phyloP scores from a whole-genome alignment of 92 coral and sea anemone species.

The Heteractis magnifica region DNA sequence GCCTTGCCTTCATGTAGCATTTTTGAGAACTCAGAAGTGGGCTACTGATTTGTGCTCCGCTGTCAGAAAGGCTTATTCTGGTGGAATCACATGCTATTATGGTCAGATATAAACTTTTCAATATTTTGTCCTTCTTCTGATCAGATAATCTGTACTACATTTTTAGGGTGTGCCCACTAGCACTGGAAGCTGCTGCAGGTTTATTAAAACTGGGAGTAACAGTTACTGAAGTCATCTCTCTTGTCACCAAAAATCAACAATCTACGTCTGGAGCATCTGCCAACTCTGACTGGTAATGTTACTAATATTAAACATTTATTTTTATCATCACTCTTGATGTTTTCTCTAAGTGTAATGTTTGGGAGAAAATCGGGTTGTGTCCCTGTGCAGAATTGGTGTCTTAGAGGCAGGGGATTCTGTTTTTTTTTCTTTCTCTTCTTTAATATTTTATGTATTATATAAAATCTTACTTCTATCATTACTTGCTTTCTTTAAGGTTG shows the following conservation, averaged over 20 bases:
- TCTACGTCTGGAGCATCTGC: constrained; percentile 61
- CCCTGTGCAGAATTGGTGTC: no score
- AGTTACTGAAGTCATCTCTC: constrained; percentile 77
- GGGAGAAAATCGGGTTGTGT: no score
- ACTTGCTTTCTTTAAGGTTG: constrained; percentile 54
- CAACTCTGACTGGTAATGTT: constrained; percentile 72
- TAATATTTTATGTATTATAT: background rate
- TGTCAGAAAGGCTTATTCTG: no score
- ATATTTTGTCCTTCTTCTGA: background rate
- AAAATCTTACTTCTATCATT: background rate
- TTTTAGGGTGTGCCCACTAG: constrained; percentile 81
- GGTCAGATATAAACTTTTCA: no score
- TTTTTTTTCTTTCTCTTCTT: no score
- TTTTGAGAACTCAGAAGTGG: no score
- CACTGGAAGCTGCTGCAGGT: constrained; percentile 90
- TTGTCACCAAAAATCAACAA: constrained; percentile 53
- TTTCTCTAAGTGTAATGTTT: no score
- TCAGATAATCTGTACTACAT: background rate
- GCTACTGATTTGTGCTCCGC: no score
- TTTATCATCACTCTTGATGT: no score
- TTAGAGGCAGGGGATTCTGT: no score
- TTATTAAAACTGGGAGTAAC: constrained; percentile 83
- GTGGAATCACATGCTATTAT: no score
- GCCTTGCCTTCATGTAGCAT: no score
- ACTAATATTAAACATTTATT: background rate